phyloP scores from a whole-genome alignment of 2,113 vertebrate species.

The Takifugu flavidus region DNA sequence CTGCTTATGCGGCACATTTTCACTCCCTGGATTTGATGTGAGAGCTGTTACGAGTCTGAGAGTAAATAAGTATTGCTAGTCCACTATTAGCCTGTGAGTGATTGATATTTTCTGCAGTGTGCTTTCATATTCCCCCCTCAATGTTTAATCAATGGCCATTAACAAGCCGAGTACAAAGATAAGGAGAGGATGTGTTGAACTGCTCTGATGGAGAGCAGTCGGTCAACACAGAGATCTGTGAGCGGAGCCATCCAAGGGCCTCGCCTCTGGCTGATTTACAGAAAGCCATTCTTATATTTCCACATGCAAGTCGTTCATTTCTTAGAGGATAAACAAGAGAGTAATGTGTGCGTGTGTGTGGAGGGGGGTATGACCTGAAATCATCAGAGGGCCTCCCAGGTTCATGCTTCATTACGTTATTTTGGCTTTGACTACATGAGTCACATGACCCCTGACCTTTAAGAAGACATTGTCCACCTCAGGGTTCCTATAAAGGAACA shows the following conservation, averaged over 20 bases:
- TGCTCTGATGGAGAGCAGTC: slow-evolving; percentile 44
- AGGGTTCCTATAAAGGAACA: slow-evolving; percentile 21
- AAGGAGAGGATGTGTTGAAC: slow-evolving; percentile 32
- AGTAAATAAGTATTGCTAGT: slow-evolving; percentile 33
- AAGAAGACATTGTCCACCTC: slow-evolving; percentile 16
- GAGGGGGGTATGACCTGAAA: slow-evolving; percentile 24
- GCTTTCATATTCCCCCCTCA: slow-evolving; percentile 41
- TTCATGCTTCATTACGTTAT: slow-evolving; percentile 15
- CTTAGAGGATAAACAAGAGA: background rate
- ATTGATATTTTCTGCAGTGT: slow-evolving; percentile 48
- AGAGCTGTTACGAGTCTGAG: slow-evolving; percentile 32
- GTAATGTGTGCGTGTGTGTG: slow-evolving; percentile 9
- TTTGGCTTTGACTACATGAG: slow-evolving; percentile 25
- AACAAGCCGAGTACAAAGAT: slow-evolving; percentile 36
- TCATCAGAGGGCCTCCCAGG: slow-evolving; percentile 6
- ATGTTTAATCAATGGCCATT: slow-evolving; percentile 68
- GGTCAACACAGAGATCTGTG: slow-evolving; percentile 44
- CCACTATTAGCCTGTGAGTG: slow-evolving; percentile 32
- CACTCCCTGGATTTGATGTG: slow-evolving; percentile 20
- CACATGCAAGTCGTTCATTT: slow-evolving; percentile 41
- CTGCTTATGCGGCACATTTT: slow-evolving; percentile 21
- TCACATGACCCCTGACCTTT: slow-evolving; percentile 33
- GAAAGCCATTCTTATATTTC: slow-evolving; percentile 42
- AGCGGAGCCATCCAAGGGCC: slow-evolving; percentile 43
- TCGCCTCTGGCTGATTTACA: slow-evolving; percentile 16